A percentile compares a stretch with the other conserved stretches of the same genome.
phyloP scores from a whole-genome alignment of 2,797 vertebrate genomes.

The Parauchenoglanis ngamensis region DNA sequence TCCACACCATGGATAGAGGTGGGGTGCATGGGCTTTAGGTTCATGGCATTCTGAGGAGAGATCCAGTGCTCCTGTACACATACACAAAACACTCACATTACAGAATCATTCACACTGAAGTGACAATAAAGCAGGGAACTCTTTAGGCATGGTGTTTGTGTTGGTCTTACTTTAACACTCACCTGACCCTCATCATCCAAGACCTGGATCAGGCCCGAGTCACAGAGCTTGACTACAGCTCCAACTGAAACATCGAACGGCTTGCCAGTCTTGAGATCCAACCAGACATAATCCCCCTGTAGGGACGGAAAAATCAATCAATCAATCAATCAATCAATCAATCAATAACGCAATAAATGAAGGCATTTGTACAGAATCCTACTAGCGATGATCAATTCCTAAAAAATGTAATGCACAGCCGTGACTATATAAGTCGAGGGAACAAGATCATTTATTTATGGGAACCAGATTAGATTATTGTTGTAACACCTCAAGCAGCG shows the following conservation, averaged over 20 bases:
- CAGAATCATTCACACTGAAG: slow-evolving; percentile 6
- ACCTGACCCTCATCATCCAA: slow-evolving; percentile 95
- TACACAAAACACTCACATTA: background rate
- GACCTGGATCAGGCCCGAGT: slow-evolving; percentile 96
- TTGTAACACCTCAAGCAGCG: background rate
- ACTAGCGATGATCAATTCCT: background rate
- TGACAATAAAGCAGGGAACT: background rate
- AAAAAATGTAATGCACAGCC: background rate
- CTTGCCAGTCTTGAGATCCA: slow-evolving; percentile 89
- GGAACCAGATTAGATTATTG: background rate
- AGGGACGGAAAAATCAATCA: slow-evolving; percentile 27
- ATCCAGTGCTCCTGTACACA: slow-evolving; percentile 89
- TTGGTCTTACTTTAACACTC: slow-evolving; percentile 59
- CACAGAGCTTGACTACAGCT: slow-evolving; percentile 93
- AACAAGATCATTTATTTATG: background rate
- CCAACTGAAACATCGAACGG: slow-evolving; percentile 94
- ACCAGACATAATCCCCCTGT: slow-evolving; percentile 97
- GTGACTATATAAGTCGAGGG: background rate
- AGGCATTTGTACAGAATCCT: background rate
- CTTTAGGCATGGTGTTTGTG: background rate
- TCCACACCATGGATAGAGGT: slow-evolving; percentile 95
- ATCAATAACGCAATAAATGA: background rate
- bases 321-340: background rate
- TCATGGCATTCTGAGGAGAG: slow-evolving; percentile 87
- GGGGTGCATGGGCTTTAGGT: slow-evolving; percentile 98